Conservation (phyloP, 2,888 invertebrate genomes). For the Lampropteryx suffumata region DNA sequence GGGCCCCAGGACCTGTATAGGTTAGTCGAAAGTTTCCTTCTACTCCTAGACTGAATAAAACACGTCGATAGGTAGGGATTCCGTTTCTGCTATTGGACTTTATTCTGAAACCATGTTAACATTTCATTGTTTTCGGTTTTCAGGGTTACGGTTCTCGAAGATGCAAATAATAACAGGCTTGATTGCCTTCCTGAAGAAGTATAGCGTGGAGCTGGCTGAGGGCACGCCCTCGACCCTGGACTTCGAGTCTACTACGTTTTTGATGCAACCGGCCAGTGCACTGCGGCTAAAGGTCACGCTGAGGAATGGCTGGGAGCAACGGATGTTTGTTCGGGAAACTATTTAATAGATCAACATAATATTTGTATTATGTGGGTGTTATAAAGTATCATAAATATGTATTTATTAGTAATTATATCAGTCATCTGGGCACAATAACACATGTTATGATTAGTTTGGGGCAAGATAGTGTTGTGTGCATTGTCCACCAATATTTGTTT, state of each 20-base stretch:
- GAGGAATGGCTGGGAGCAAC: constrained; percentile 12
- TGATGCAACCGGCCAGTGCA: constrained; percentile 26
- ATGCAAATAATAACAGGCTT: constrained; percentile 55
- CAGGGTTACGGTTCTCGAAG: constrained; percentile 57
- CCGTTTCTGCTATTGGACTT: too few species aligned
- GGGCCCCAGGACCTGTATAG: constrained; percentile 56
- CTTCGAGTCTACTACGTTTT: constrained; percentile 23
- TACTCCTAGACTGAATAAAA: too few species aligned
- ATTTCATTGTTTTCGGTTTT: constrained; percentile 13
- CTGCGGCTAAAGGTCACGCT: constrained; percentile 26
- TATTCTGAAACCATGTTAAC: too few species aligned
- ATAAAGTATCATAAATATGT: too few species aligned
- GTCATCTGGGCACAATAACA: too few species aligned
- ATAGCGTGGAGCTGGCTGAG: constrained; percentile 43
- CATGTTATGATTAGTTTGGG: too few species aligned
- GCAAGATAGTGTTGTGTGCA: too few species aligned
- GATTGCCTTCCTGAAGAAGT: constrained; percentile 53
- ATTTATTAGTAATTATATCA: too few species aligned
- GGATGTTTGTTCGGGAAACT: constrained; percentile 5
- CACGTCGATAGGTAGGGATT: too few species aligned
- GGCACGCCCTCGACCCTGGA: constrained; percentile 38
- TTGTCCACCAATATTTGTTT: too few species aligned
- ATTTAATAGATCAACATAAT: neutral
- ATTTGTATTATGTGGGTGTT: too few species aligned
- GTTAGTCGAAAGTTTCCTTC: constrained; percentile 36